These are phyloP conservation scores for Drosophila flavopinicola DNA, from an alignment of 2,888 invertebrate species.

Conservation along the genomic window DNA sequence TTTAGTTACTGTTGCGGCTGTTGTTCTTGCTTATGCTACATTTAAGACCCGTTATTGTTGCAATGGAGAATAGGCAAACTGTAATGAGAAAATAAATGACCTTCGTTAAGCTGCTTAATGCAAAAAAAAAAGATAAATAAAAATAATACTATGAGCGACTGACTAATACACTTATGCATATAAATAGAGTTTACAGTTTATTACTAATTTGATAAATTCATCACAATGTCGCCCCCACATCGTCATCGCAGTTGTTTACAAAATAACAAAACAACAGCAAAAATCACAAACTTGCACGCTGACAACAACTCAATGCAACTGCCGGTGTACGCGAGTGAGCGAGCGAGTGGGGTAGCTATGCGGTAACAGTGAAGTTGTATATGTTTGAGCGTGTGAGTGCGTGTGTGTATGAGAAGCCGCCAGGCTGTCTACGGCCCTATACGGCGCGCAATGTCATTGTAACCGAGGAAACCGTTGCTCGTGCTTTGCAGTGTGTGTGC, in stretches of 20 bases:
- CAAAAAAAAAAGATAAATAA: neutral
- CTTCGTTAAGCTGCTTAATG: slow-evolving; percentile 30
- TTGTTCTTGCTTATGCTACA: slow-evolving; percentile 56
- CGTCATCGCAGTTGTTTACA: slow-evolving; percentile 44
- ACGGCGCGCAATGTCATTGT: slow-evolving; percentile 69
- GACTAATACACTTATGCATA: neutral
- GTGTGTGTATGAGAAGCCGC: slow-evolving; percentile 54
- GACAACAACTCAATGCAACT: slow-evolving; percentile 32
- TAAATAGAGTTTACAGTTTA: slow-evolving; percentile 22
- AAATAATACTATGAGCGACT: neutral
- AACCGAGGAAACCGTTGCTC: slow-evolving; percentile 69
- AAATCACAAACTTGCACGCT: slow-evolving; percentile 20
- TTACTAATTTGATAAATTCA: slow-evolving; percentile 34
- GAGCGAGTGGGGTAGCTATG: slow-evolving; percentile 50
- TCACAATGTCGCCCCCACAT: slow-evolving; percentile 15
- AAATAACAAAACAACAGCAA: slow-evolving; percentile 36
- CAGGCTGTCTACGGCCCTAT: slow-evolving; percentile 69
- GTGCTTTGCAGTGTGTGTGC: slow-evolving; percentile 20
- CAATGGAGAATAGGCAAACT: slow-evolving; percentile 62
- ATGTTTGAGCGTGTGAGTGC: slow-evolving; percentile 14
- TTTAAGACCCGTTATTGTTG: slow-evolving; percentile 69
- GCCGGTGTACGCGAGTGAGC: slow-evolving; percentile 33
- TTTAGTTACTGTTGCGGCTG: slow-evolving; percentile 32
- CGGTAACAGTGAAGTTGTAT: slow-evolving; percentile 69
- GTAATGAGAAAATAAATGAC: slow-evolving; percentile 40